Percentiles rank a stretch among this genome's conserved stretches.
phyloP scores from a whole-genome alignment of 2,888 invertebrate species.

The Agrochola lychnidis region DNA sequence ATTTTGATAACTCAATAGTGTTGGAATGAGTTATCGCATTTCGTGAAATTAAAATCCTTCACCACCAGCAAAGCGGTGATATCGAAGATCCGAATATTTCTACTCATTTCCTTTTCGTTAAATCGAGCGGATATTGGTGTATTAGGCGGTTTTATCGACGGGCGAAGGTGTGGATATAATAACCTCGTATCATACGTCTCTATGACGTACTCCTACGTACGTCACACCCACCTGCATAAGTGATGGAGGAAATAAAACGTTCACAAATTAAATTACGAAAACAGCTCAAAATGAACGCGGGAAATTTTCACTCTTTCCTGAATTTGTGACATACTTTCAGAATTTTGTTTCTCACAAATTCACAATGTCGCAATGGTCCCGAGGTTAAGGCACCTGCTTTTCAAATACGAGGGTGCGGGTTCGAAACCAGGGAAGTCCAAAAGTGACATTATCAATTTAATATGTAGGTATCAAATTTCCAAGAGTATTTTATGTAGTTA shows the following conservation, averaged over 20 bases:
- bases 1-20: background rate
- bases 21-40: conserved; percentile 14
- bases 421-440: background rate
- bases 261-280: conserved; percentile 31
- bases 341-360: background rate
- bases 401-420: background rate
- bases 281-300: background rate
- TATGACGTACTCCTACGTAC: conserved; percentile 20
- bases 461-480: background rate
- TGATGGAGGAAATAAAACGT: conserved; percentile 42
- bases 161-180: conserved; percentile 64
- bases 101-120: conserved; percentile 68
- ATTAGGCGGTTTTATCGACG: conserved; percentile 73
- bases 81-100: conserved; percentile 61
- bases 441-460: background rate
- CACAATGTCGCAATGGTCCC: background rate
- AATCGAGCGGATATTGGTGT: conserved; percentile 76
- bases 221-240: conserved; percentile 51
- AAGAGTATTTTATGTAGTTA: background rate
- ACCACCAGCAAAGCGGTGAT: conserved; percentile 15
- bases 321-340: conserved; percentile 4
- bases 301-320: background rate
- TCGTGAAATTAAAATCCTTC: conserved; percentile 24
- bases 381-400: background rate
- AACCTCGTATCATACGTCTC: conserved; percentile 46